Conservation (phyloP, 2,113 vertebrate genomes). For the Micromys minutus region DNA sequence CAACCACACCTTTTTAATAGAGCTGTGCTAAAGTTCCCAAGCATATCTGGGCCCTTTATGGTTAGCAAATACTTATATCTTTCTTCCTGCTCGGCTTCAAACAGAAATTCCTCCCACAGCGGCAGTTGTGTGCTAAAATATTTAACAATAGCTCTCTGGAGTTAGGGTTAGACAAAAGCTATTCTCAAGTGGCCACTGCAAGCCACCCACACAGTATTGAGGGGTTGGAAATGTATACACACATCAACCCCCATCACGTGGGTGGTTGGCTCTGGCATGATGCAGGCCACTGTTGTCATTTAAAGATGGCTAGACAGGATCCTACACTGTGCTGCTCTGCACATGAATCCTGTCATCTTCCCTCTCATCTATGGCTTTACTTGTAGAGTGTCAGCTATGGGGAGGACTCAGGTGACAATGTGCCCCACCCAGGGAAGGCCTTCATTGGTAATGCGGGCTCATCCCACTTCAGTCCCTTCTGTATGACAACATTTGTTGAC, state of each 20-base stretch:
- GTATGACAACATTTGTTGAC: too few relatives aligned
- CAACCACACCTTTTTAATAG: too few relatives aligned
- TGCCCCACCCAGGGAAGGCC: not conserved
- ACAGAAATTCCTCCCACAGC: not conserved
- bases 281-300: not conserved
- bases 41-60: accelerated
- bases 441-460: not conserved
- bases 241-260: not conserved
- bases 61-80: not conserved
- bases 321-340: not conserved
- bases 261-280: not conserved
- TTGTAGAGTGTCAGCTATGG: not conserved
- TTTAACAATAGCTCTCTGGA: not conserved
- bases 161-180: not conserved
- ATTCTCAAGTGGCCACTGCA: not conserved
- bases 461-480: not conserved
- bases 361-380: not conserved
- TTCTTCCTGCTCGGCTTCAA: not conserved
- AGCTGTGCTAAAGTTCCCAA: not conserved
- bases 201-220: accelerated
- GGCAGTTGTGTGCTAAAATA: not conserved
- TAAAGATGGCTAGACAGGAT: accelerated
- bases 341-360: accelerated
- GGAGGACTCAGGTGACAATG: not conserved
- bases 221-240: not conserved